Evolutionary conservation across 2,888 invertebrate species (phyloP).

Genomic region (Cheilosia scutellata): DNA sequence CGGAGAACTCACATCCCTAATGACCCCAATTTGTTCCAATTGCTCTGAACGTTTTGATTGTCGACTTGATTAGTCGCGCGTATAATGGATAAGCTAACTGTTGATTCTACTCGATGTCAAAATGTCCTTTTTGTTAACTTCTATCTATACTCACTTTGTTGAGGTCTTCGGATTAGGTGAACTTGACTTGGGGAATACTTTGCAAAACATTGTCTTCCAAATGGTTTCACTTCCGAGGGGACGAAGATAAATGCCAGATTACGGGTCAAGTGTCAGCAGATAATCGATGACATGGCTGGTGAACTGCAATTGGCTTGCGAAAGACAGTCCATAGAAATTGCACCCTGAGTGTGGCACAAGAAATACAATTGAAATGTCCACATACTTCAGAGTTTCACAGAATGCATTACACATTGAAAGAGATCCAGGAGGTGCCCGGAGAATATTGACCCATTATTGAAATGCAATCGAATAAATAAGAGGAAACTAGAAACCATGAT

Average conservation of each 20-base stretch:
- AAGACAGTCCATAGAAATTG: constrained; percentile 2
- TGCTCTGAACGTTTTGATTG: constrained; percentile 25
- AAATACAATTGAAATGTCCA: constrained; percentile 15
- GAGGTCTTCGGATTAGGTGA: neutral
- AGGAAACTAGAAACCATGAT: too few relatives aligned
- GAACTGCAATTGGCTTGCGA: constrained; percentile 33
- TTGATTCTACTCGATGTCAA: constrained; percentile 25
- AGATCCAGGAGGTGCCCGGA: neutral
- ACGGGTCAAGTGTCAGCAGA: constrained; percentile 44
- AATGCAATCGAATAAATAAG: neutral
- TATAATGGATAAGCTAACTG: constrained; percentile 33
- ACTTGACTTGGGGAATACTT: constrained; percentile 6
- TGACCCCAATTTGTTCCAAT: constrained; percentile 47
- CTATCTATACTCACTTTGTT: neutral
- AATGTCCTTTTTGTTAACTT: constrained; percentile 7
- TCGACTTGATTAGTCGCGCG: constrained; percentile 20
- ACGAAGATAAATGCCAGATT: constrained; percentile 41
- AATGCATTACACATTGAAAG: neutral
- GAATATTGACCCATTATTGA: neutral
- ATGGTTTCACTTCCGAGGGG: neutral
- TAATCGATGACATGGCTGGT: constrained; percentile 44
- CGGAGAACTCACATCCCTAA: constrained; percentile 1
- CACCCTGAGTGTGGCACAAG: neutral
- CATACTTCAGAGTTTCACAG: neutral
- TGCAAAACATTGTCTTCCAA: neutral